Evolutionary conservation across 2,888 invertebrate genomes (phyloP).

Genomic region (Therioaphis trifolii): DNA sequence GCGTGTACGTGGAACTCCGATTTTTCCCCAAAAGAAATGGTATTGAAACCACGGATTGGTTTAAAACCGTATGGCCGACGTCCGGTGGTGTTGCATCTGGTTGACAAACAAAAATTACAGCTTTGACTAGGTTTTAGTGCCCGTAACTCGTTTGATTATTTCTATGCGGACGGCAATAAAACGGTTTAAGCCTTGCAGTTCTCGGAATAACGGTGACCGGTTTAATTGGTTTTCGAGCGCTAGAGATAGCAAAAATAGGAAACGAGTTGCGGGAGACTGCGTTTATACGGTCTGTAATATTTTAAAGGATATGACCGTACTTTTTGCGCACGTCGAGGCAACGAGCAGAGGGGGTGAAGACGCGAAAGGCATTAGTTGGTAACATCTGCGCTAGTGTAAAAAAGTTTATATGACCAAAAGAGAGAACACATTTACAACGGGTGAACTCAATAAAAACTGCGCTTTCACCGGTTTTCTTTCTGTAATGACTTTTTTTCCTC

Average conservation of each 20-base stretch:
- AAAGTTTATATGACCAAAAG: conserved; percentile 53
- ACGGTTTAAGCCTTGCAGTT: no score
- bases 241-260: background rate
- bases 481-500: conserved; percentile 45
- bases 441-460: conserved; percentile 50
- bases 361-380: conserved; percentile 38
- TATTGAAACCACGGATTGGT: no score
- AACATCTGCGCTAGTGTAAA: conserved; percentile 57
- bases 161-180: background rate
- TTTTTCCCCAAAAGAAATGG: no score
- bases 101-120: background rate
- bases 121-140: background rate
- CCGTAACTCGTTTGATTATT: background rate
- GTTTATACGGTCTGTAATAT: conserved; percentile 20
- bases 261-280: no score
- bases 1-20: no score
- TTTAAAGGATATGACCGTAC: conserved; percentile 38
- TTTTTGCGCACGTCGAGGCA: conserved; percentile 13
- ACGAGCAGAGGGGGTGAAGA: background rate
- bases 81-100: background rate
- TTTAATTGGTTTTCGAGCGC: conserved; percentile 10
- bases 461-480: conserved; percentile 28
- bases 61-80: no score
- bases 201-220: background rate
- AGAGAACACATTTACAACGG: conserved; percentile 46